Conservation (phyloP, 2,797 vertebrate genomes). For the Pseudochromis fuscus region DNA sequence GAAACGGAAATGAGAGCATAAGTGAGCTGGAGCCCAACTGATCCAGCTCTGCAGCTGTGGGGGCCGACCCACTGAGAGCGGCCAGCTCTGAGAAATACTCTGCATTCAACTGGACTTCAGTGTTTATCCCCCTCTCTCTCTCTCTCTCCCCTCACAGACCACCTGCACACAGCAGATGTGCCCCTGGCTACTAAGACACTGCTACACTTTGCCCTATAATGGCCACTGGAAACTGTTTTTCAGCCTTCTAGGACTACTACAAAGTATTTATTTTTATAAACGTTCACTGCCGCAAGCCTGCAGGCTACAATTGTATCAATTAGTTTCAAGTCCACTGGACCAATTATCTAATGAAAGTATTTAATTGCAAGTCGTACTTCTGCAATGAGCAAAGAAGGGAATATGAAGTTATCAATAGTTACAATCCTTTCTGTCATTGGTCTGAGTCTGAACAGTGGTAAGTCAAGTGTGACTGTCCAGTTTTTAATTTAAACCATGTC, state of each 20-base stretch:
- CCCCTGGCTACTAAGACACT: constrained; percentile 42
- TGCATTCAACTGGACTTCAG: constrained; percentile 48
- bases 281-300: not conserved
- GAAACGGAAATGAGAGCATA: constrained; percentile 55
- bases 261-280: not conserved
- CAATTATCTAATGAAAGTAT: not conserved
- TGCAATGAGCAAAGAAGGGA: not conserved
- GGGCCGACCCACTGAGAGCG: constrained; percentile 14
- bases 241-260: constrained; percentile 2
- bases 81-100: constrained; percentile 30
- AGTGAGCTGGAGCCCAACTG: constrained; percentile 47
- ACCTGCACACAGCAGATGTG: constrained; percentile 72
- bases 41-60: constrained; percentile 61
- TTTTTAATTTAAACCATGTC: not conserved
- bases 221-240: constrained; percentile 23
- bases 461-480: not conserved
- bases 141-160: constrained; percentile 42
- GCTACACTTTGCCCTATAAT: constrained; percentile 20
- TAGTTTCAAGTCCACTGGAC: not conserved
- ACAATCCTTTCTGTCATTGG: not conserved
- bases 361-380: not conserved
- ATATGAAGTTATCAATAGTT: not conserved
- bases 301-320: not conserved
- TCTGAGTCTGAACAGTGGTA: not conserved
- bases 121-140: not conserved